Percentiles rank a stretch among this genome's conserved stretches.
Conservation (phyloP, 2,113 vertebrate species). For the Bombycilla garrulus region DNA sequence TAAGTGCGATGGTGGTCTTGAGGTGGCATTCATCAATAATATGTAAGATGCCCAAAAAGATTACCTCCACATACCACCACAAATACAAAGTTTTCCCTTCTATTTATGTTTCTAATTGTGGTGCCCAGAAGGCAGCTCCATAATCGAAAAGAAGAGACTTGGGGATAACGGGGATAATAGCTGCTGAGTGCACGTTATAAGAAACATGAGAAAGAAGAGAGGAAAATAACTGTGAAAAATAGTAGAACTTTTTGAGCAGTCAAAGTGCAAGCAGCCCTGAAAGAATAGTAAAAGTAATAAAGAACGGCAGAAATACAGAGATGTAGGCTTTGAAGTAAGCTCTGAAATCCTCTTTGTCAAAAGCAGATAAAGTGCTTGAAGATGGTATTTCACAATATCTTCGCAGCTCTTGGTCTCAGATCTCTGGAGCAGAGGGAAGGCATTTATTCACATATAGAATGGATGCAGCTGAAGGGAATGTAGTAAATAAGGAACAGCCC, state of each 20-base stretch:
- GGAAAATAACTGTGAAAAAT: not conserved
- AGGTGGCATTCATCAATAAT: not conserved
- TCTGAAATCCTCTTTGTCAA: not conserved
- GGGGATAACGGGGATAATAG: not conserved
- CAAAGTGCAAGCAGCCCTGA: not conserved
- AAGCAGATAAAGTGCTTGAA: not conserved
- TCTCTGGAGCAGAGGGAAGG: not conserved
- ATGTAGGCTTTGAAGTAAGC: not conserved
- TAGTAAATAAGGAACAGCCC: not conserved
- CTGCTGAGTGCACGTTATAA: not conserved
- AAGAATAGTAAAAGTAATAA: not conserved
- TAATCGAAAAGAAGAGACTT: not conserved
- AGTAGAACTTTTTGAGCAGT: not conserved
- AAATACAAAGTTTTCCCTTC: not conserved
- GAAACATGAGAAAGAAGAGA: not conserved
- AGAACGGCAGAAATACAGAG: not conserved
- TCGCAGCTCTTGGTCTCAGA: not conserved
- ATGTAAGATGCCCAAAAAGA: not conserved
- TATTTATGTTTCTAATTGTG: not conserved
- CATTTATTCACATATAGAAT: not conserved
- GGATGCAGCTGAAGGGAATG: not conserved
- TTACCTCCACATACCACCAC: not conserved
- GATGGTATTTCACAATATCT: not conserved
- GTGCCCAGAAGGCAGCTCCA: not conserved
- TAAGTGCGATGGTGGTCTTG: not conserved